A percentile compares a stretch with the other conserved stretches of the same genome.
phyloP scores from a whole-genome alignment of 2,797 vertebrate genomes.

The Lithobates pipiens region DNA sequence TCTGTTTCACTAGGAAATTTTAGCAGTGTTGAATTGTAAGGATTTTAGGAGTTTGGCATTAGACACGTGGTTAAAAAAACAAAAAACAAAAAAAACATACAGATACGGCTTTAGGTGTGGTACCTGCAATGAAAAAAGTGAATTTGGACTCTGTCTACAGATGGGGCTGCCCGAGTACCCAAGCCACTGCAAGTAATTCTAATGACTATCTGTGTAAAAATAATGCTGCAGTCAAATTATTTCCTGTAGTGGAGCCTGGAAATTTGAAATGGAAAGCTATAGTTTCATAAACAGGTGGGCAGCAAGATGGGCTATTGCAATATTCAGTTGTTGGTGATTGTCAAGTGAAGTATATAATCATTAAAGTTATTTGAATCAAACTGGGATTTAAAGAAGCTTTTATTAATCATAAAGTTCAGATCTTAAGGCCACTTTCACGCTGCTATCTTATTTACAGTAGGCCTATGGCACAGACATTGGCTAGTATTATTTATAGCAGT shows the following conservation, averaged over 20 bases:
- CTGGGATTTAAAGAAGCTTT: conserved; percentile 41
- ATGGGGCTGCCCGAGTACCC: neutral
- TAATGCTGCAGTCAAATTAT: neutral
- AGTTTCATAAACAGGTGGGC: neutral
- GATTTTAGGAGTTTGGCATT: conserved; percentile 3
- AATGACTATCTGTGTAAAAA: neutral
- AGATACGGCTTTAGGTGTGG: neutral
- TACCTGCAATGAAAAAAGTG: neutral
- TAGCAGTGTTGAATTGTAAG: neutral
- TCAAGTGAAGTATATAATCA: conserved; percentile 33
- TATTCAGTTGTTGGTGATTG: neutral
- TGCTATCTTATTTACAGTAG: neutral
- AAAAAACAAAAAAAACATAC: neutral
- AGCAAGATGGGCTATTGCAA: neutral
- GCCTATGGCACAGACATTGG: neutral
- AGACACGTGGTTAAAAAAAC: neutral
- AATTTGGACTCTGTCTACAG: neutral
- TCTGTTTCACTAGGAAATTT: neutral
- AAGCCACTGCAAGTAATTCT: neutral
- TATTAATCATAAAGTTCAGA: neutral
- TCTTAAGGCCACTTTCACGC: conserved; percentile 7
- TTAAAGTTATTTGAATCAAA: neutral
- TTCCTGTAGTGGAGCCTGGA: neutral
- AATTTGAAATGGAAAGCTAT: neutral
- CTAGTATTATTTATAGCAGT: neutral